A percentile compares a stretch with the other conserved stretches of the same genome.
phyloP scores from a whole-genome alignment of 2,888 invertebrate species.

The Saturnia pavonia region DNA sequence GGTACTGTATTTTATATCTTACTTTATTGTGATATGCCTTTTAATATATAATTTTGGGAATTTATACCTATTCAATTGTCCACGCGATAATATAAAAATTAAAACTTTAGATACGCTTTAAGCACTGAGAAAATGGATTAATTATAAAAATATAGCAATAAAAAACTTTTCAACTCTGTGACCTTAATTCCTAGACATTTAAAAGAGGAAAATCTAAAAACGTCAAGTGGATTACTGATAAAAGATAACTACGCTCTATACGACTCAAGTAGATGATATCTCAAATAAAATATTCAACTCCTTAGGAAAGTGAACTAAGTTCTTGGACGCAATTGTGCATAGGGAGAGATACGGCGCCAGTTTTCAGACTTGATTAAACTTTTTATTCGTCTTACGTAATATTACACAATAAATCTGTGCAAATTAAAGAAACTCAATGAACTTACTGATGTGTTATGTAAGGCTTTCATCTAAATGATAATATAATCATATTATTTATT shows the following conservation, averaged over 20 bases:
- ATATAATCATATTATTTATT: too few species aligned
- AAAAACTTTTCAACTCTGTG: neutral
- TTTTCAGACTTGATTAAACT: constrained; percentile 9
- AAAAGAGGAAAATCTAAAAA: neutral
- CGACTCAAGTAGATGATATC: constrained; percentile 9
- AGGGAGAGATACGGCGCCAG: neutral
- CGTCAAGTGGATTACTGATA: neutral
- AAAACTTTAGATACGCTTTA: too few species aligned
- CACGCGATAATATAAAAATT: too few species aligned
- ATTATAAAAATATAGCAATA: neutral
- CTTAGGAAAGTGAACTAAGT: constrained; percentile 1
- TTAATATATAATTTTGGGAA: too few species aligned
- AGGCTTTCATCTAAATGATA: neutral
- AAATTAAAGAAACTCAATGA: neutral
- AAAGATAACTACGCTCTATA: neutral
- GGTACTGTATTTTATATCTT: too few species aligned
- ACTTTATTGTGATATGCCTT: too few species aligned
- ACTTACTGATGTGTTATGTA: neutral
- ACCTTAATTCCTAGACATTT: neutral
- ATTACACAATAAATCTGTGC: neutral
- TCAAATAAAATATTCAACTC: constrained; percentile 5
- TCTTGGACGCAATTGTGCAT: constrained; percentile 3
- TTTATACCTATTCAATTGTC: too few species aligned
- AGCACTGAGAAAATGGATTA: too few species aligned
- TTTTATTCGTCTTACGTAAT: neutral